Evolutionary conservation across 2,888 invertebrate species (phyloP).

Genomic region (Pandemis corylana): DNA sequence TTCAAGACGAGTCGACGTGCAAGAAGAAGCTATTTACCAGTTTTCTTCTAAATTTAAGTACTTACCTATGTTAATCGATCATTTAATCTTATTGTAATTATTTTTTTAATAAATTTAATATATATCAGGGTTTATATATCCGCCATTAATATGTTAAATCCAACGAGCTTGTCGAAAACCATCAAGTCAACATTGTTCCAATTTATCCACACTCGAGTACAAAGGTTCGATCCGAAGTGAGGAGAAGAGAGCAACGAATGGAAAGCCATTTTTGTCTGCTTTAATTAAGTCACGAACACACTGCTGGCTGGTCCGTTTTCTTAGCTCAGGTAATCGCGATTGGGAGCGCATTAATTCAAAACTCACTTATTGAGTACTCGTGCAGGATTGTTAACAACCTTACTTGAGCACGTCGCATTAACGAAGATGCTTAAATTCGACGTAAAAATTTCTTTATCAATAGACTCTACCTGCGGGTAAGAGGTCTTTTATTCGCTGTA

Average conservation of each 20-base stretch:
- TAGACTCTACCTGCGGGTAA: constrained; percentile 13
- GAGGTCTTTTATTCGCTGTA: constrained; percentile 42
- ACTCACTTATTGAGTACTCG: constrained; percentile 60
- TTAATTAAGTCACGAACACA: constrained; percentile 49
- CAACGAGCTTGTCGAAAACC: constrained; percentile 6
- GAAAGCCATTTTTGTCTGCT: constrained; percentile 40
- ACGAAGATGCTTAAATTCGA: constrained; percentile 41
- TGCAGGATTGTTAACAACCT: constrained; percentile 61
- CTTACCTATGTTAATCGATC: too few species aligned
- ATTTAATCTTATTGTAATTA: too few species aligned
- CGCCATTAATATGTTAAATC: constrained; percentile 8
- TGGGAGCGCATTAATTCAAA: constrained; percentile 72
- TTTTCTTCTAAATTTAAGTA: not conserved
- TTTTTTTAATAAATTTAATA: not conserved
- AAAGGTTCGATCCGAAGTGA: constrained; percentile 28
- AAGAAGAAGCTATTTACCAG: not conserved
- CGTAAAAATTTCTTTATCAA: constrained; percentile 33
- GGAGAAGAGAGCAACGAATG: constrained; percentile 34
- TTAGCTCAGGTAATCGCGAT: constrained; percentile 68
- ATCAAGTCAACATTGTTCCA: constrained; percentile 32
- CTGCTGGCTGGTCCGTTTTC: constrained; percentile 46
- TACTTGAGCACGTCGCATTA: constrained; percentile 69
- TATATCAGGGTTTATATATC: not conserved
- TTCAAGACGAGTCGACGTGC: not conserved
- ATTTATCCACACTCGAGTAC: constrained; percentile 31